These are phyloP conservation scores for Lagorchestes hirsutus DNA, from an alignment of 2,797 vertebrate species.

Conservation along the genomic window DNA sequence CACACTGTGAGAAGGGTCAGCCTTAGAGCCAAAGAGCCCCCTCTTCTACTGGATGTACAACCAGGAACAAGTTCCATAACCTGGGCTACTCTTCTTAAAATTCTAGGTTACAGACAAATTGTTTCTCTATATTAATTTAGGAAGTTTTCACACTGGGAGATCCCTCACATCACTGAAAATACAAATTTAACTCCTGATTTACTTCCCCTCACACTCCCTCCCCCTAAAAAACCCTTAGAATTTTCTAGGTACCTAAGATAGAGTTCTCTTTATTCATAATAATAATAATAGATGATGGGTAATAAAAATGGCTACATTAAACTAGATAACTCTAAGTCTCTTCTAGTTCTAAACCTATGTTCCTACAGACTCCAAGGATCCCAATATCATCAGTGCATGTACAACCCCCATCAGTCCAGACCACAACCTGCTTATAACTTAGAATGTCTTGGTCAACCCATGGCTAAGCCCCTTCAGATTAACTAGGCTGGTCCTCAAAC, in stretches of 20 bases:
- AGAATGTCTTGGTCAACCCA: background rate
- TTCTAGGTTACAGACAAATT: background rate
- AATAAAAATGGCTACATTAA: background rate
- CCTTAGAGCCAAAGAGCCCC: background rate
- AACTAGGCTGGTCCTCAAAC: background rate
- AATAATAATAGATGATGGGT: background rate
- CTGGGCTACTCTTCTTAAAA: background rate
- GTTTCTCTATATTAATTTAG: background rate
- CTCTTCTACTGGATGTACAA: background rate
- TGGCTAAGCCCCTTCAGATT: background rate
- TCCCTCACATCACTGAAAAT: background rate
- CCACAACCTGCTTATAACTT: background rate
- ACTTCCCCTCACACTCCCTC: too few relatives aligned
- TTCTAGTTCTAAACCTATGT: background rate
- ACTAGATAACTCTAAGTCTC: background rate
- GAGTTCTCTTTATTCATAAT: background rate
- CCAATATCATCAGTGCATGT: background rate
- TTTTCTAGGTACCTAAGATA: conserved; percentile 25
- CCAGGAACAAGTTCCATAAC: background rate
- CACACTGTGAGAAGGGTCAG: background rate
- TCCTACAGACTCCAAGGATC: background rate
- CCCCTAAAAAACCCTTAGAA: background rate
- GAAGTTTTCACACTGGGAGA: background rate
- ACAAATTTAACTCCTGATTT: background rate
- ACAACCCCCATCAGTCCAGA: background rate